phyloP scores from a whole-genome alignment of 2,888 invertebrate species.

The Hemistola chrysoprasaria region DNA sequence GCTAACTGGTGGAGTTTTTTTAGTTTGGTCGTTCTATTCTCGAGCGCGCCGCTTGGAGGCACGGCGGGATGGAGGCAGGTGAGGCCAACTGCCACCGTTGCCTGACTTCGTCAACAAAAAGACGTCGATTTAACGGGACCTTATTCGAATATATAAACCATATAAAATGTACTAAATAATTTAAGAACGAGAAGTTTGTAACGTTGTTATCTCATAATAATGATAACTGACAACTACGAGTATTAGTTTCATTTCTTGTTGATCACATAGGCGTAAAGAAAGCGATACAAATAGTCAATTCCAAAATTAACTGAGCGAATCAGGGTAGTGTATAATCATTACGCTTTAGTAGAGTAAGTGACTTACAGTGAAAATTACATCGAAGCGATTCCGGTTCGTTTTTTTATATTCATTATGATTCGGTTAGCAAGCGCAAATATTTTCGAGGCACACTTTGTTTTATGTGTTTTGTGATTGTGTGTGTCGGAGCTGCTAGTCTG shows the following conservation, averaged over 20 bases:
- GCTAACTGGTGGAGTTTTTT: slow-evolving; percentile 23
- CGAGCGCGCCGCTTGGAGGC: slow-evolving; percentile 11
- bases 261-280: slow-evolving; percentile 6
- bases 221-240: no score
- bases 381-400: slow-evolving; percentile 39
- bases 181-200: no score
- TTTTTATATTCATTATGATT: slow-evolving; percentile 41
- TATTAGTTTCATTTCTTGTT: neutral
- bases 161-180: no score
- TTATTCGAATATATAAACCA: no score
- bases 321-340: slow-evolving; percentile 29
- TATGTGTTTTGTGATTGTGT: slow-evolving; percentile 32
- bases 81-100: slow-evolving; percentile 17
- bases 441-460: slow-evolving; percentile 45
- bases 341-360: slow-evolving; percentile 24
- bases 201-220: slow-evolving; percentile 18
- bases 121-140: slow-evolving; percentile 36
- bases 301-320: slow-evolving; percentile 21
- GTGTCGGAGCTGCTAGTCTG: slow-evolving; percentile 27
- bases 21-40: slow-evolving; percentile 25
- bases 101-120: slow-evolving; percentile 27
- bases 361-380: slow-evolving; percentile 35
- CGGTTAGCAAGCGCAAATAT: slow-evolving; percentile 60
- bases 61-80: slow-evolving; percentile 34
- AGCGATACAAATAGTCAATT: slow-evolving; percentile 19